A percentile compares a stretch with the other conserved stretches of the same genome.
Conservation (phyloP, 2,797 vertebrate species). For the Diplodus puntazzo region DNA sequence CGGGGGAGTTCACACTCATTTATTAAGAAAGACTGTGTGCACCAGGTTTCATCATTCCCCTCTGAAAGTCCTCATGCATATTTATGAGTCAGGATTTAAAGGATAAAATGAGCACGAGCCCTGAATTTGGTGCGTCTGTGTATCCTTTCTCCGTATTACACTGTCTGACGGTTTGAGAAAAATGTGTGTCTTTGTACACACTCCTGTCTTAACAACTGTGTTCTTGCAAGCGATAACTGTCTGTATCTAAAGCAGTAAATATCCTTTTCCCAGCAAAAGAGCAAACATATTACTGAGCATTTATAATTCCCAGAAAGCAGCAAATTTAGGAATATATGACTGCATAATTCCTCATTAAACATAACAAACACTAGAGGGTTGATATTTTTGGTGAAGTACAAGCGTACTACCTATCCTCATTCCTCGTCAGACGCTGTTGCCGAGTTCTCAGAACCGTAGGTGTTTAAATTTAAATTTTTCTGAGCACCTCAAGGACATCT, state of each 20-base stretch:
- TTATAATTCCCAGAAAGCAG: neutral
- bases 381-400: neutral
- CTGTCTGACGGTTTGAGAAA: slow-evolving; percentile 17
- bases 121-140: slow-evolving; percentile 5
- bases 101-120: slow-evolving; percentile 43
- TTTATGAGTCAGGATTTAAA: slow-evolving; percentile 49
- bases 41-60: slow-evolving; percentile 46
- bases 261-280: neutral
- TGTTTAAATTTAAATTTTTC: neutral
- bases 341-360: neutral
- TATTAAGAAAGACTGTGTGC: slow-evolving; percentile 43
- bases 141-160: slow-evolving; percentile 9
- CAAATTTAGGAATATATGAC: neutral
- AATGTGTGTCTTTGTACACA: slow-evolving; percentile 4
- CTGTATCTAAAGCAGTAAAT: slow-evolving; percentile 11
- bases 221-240: slow-evolving; percentile 9
- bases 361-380: neutral
- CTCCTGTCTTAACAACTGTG: neutral
- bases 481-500: neutral
- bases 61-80: slow-evolving; percentile 48
- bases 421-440: neutral
- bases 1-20: slow-evolving; percentile 31
- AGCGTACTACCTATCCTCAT: neutral
- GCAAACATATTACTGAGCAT: neutral
- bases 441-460: neutral